Percentiles rank a stretch among this genome's conserved stretches.
Conservation (phyloP, 2,797 vertebrate genomes). For the Coluber constrictor region DNA sequence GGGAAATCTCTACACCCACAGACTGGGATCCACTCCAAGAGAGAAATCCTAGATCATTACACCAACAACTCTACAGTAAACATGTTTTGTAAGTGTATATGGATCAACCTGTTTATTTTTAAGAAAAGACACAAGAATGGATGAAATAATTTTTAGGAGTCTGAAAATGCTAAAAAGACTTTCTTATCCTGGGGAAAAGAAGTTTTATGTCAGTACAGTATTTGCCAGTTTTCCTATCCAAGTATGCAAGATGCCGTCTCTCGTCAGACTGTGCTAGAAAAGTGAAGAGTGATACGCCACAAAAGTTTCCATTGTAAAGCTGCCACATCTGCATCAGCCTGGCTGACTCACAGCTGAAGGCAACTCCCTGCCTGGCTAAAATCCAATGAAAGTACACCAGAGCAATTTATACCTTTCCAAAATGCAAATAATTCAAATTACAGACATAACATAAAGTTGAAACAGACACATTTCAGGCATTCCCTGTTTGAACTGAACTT, state of each 20-base stretch:
- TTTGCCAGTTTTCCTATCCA: conserved; percentile 52
- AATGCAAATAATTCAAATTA: conserved; percentile 74
- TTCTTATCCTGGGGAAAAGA: conserved; percentile 35
- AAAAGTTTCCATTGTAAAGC: conserved; percentile 81
- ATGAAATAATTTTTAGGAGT: conserved; percentile 36
- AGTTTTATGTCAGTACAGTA: conserved; percentile 44
- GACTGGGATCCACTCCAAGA: conserved; percentile 82
- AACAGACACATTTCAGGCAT: conserved; percentile 72
- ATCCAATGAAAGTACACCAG: conserved; percentile 67
- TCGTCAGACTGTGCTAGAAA: conserved; percentile 65
- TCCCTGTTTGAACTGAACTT: conserved; percentile 60
- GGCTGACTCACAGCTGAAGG: conserved; percentile 71
- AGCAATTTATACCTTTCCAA: conserved; percentile 74
- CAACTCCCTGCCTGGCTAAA: conserved; percentile 67
- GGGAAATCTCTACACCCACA: conserved; percentile 81
- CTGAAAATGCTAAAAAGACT: conserved; percentile 42
- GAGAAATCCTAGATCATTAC: conserved; percentile 89
- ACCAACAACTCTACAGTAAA: conserved; percentile 85
- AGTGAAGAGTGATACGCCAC: conserved; percentile 80
- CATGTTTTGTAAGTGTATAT: conserved; percentile 85
- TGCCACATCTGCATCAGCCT: conserved; percentile 80
- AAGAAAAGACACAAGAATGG: neutral
- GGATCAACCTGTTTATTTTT: conserved; percentile 35
- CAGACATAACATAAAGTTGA: conserved; percentile 70
- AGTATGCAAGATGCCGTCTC: conserved; percentile 73